Evolutionary conservation across 2,113 vertebrate genomes (phyloP).

Genomic region (Lontra canadensis): DNA sequence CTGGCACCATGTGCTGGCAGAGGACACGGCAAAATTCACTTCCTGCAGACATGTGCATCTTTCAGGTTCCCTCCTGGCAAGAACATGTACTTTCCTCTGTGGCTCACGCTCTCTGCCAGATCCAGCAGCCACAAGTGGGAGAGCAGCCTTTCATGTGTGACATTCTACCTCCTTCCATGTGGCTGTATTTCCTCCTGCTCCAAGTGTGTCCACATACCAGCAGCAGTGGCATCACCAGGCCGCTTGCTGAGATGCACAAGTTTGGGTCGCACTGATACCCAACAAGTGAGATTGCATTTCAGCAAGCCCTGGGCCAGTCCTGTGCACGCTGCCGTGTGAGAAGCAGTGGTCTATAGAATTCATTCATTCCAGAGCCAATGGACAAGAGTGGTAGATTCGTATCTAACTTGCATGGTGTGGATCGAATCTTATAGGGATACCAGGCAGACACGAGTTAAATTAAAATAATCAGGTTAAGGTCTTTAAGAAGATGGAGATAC

Average conservation of each 20-base stretch:
- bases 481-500: not conserved
- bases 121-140: rapidly evolving
- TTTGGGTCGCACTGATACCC: too few species aligned
- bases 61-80: rapidly evolving
- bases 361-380: not conserved
- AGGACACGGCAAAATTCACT: rapidly evolving
- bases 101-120: not conserved
- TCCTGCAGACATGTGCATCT: not conserved
- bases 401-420: not conserved
- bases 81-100: too few species aligned
- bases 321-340: not conserved
- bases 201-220: rapidly evolving
- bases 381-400: rapidly evolving
- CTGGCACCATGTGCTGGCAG: rapidly evolving
- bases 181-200: not conserved
- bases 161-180: rapidly evolving
- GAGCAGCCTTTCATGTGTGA: rapidly evolving
- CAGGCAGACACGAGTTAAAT: not conserved
- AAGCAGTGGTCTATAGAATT: not conserved
- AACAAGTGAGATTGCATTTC: not conserved
- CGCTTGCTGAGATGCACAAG: not conserved
- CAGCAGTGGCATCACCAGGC: not conserved
- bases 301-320: not conserved
- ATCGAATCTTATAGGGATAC: not conserved
- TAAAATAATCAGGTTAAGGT: not conserved